phyloP scores from a whole-genome alignment of 2,113 vertebrate species.

The Lycaon pictus region DNA sequence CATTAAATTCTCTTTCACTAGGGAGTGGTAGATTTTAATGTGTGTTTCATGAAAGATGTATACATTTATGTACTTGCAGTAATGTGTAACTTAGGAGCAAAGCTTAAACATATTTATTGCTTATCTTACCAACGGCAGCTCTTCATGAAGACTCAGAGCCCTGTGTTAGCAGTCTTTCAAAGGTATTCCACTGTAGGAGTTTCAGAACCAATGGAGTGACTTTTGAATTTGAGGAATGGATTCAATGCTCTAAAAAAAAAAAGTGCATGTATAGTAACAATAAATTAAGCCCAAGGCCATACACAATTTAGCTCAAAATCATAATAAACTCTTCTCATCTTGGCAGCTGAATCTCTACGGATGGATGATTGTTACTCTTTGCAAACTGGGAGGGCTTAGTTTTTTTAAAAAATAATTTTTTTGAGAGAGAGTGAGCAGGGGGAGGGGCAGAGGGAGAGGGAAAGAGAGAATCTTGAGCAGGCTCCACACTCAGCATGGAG shows the following conservation, averaged over 20 bases:
- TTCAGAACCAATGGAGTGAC: constrained; percentile 62
- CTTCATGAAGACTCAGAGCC: background rate
- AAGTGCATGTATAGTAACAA: constrained; percentile 6
- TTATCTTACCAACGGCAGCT: constrained; percentile 50
- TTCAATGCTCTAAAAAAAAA: constrained; percentile 2
- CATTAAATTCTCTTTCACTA: background rate
- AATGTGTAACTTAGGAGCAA: constrained; percentile 54
- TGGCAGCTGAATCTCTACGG: constrained; percentile 13
- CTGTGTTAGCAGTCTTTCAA: constrained; percentile 53
- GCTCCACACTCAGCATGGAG: background rate
- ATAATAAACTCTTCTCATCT: background rate
- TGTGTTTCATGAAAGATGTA: constrained; percentile 36
- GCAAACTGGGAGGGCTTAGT: background rate
- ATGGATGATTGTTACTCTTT: background rate
- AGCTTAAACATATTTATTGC: constrained; percentile 24
- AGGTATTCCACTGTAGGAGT: constrained; percentile 45
- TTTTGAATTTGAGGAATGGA: constrained; percentile 54
- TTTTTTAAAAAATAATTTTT: background rate
- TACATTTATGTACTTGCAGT: constrained; percentile 40
- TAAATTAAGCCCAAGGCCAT: constrained; percentile 53
- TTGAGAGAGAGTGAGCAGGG: too few species aligned
- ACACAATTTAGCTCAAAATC: constrained; percentile 40
- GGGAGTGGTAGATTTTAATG: background rate
- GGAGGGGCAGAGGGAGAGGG: too few species aligned
- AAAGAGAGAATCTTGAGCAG: too few species aligned